These are phyloP conservation scores for Burhinus oedicnemus DNA, from an alignment of 2,113 vertebrate genomes.

Conservation along the genomic window DNA sequence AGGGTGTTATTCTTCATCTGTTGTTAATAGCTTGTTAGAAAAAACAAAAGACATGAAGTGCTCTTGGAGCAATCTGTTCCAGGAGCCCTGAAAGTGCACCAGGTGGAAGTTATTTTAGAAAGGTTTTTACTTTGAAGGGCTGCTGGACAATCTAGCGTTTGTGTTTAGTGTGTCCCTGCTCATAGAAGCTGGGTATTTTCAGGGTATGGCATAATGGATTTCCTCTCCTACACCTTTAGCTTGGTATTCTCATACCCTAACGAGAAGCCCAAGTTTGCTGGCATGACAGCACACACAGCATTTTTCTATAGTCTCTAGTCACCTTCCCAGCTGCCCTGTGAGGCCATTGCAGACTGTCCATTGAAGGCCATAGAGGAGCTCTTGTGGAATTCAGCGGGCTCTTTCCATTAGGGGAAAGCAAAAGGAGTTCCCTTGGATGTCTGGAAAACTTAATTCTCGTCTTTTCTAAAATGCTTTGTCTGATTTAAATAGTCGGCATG, in stretches of 20 bases:
- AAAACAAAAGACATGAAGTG: neutral
- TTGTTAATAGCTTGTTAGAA: neutral
- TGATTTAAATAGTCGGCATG: neutral
- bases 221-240: neutral
- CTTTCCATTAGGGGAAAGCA: neutral
- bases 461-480: neutral
- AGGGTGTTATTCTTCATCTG: conserved; percentile 11
- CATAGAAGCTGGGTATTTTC: neutral
- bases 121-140: neutral
- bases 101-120: conserved; percentile 28
- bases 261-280: neutral
- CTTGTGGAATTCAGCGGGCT: neutral
- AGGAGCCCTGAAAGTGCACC: neutral
- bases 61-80: neutral
- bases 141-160: neutral
- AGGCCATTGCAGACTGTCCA: neutral
- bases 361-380: neutral
- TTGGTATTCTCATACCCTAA: neutral
- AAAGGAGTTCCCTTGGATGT: neutral
- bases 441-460: neutral
- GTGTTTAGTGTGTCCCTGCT: neutral
- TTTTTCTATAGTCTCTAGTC: neutral
- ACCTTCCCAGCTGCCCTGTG: neutral
- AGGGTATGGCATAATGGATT: neutral
- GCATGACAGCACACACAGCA: neutral